A percentile compares a stretch with the other conserved stretches of the same genome.
These are phyloP conservation scores for Hemithea aestivaria DNA, from an alignment of 2,888 invertebrate species.

Conservation along the genomic window DNA sequence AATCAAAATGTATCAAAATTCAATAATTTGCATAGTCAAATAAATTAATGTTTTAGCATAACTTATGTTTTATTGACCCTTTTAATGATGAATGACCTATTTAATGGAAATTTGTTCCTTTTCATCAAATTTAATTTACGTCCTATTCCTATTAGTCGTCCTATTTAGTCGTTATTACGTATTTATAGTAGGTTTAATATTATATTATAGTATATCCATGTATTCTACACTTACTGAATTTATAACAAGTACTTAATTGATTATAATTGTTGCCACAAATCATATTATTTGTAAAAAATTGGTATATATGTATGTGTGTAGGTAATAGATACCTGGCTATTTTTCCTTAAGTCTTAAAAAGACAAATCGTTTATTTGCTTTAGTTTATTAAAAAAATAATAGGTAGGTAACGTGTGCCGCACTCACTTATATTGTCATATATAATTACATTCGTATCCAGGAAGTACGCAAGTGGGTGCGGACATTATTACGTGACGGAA, in stretches of 20 bases:
- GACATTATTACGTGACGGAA: conserved; percentile 45
- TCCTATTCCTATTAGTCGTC: too few species aligned
- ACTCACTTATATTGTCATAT: conserved; percentile 17
- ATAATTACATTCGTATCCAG: conserved; percentile 23
- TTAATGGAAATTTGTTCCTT: too few species aligned
- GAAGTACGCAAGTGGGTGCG: conserved; percentile 14
- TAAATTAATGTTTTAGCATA: conserved; percentile 69
- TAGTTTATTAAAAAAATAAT: neutral
- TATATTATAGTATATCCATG: too few species aligned
- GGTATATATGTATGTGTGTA: too few species aligned
- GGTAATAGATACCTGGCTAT: neutral
- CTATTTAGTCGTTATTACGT: too few species aligned
- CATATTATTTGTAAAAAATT: too few species aligned
- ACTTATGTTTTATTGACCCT: neutral
- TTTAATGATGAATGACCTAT: too few species aligned
- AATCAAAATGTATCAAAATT: conserved; percentile 60
- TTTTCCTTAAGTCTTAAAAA: conserved; percentile 3
- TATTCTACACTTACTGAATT: too few species aligned
- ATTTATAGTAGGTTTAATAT: too few species aligned
- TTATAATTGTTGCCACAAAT: too few species aligned
- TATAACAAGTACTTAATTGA: too few species aligned
- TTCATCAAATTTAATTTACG: too few species aligned
- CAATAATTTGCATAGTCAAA: conserved; percentile 67
- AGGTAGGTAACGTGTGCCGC: conserved; percentile 3
- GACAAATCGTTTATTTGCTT: conserved; percentile 11